Base-by-base conservation (phyloP, 2,888 invertebrate species). In the Caenorhabditis angaria region DNA sequence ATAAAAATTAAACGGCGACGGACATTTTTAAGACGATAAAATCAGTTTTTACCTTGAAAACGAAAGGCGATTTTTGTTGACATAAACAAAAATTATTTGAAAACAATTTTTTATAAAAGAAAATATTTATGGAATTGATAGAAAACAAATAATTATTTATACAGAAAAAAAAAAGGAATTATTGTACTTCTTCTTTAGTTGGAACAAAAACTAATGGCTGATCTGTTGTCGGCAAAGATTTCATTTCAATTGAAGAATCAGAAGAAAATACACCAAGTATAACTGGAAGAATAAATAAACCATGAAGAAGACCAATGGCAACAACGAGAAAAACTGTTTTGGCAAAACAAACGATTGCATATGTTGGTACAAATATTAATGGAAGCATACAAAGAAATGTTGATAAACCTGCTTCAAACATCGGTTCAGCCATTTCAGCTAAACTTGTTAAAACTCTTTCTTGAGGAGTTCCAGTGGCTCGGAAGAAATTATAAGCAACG, bases 281-380 rank as follows among this genome's bases (percentile, higher is more conserved):
- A 20, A 81, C 77, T 25, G 82, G 82, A 0, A 82, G 73, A 20
- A 82, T 77, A 69, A 82, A 78, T 24, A 82, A 71, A 59, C 82
- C 82, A 63, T 82, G 82, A 50, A 80, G 67, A 35, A 82, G 75
- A 68, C 82, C 80, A 35, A 78, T 72, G 20, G 69, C 75, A 32
- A 80, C 80, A 12, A 77, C 76, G 25, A 80, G 65, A 55, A 80
- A 80, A 6, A 80, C 69, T 0, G 80, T 80, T 50, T 86, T 86
- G 25, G 86, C 86, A 55, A 86, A 87, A 28, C 84, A 83, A 8
- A 87, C 84, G 41, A 86, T 86, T 12, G 86, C 83, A 76, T 86
- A 86, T 20, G 86, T 86, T 25, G 82, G 82, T n/a, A 86, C 82
- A 61, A 86, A 82, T 35, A 87, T 81, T 56, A 86, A 69, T 5